Base-by-base conservation (phyloP, 2,888 invertebrate species). In the Apocheima hispidaria region DNA sequence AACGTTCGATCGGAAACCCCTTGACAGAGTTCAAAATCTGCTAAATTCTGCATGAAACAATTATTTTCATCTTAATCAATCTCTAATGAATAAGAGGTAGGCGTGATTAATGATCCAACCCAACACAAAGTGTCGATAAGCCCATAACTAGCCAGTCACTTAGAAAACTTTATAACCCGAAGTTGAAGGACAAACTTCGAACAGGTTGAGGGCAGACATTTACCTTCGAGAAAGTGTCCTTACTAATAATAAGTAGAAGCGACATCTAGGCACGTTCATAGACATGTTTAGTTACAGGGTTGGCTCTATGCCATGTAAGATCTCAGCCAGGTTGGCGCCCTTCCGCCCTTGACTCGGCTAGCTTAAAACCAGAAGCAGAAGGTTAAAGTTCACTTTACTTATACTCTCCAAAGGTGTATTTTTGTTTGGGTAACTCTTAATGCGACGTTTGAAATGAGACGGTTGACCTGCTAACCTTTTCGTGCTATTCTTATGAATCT, bases 141-240 rank as follows among this genome's bases (percentile, higher is more conserved):
- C 51, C 36, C 43, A 35, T 56, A 35, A 41, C 46, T 61, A 52
- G 21, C 36, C 43, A 43, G 49, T 44, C 51, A 54, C 43, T 44
- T 30, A 23, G 28, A 44, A 60, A 60, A 49, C 41, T 60, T 54
- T 50, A 20, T 23, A 51, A 57, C 50, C 51, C 60, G 54, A 62
- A 57, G 58, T 65, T 60, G 52, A 63, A 60, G 33, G 46, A 64
- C 36, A 16, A 40, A 61, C 44, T 56, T 41, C 10, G n/a, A 18
- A 43, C 40, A 55, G 56, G 60, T 61, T 65, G 54, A 67, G 60
- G 53, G 64, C 60, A 75, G 73, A 72, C 69, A 69, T 74, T 66
- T 62, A 53, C 69, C 44, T 38, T 53, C 56, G 44, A 20, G 49
- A 43, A 51, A 65, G 40, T 58, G 44, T 48, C 51, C 2, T 18